Evolutionary conservation across 1,140 invertebrate genomes (phyloP), one percentile per base, ranked within the genome.

Genomic region (Leptopilina clavipes): DNA sequence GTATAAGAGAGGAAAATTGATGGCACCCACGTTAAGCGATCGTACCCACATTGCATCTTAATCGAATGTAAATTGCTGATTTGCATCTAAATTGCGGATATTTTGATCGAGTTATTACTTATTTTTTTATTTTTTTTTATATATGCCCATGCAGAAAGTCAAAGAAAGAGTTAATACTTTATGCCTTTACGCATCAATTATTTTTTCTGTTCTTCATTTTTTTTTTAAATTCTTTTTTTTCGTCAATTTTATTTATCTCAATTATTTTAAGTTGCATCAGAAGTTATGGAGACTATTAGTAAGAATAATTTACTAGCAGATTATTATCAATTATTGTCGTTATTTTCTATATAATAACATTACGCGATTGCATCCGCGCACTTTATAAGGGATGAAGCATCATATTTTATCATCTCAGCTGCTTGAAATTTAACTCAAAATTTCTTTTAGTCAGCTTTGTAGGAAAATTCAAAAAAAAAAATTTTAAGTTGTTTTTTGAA

Each of bases 61-160:
- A 65, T 65, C 59, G 59, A 65, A 65, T 65, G 59, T 65, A 65
- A 65, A 65, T 65, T 65, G 59, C 25, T 65, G 59, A 65, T 65
- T 65, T 65, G 22, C 59, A 65, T 65, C 59, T 65, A 65, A 65
- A 65, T 65, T 65, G 12, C 59, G 59, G 22, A 65, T 31, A 31
- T 65, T 65, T 65, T 22, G 19, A 65, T 65, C 59, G 25, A 22
- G 59, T 65, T 65, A 65, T 65, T 65, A 65, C 56, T 65, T 65
- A 25, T 65, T 65, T 65, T 65, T 65, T 65, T 40, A 31, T 31
- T 7, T 6, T 0, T 40, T 3, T 9, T 3, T 40, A 9, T 8
- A 40, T 40, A n/a, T 31, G 59, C 59, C 59, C 59, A 40, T 65
- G 22, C 59, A 65, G 6, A n/a, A 31, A 65, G 59, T 65, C 25